These are phyloP conservation scores for Athalia circularis DNA, from an alignment of 2,888 invertebrate species.

Conservation along the genomic window DNA sequence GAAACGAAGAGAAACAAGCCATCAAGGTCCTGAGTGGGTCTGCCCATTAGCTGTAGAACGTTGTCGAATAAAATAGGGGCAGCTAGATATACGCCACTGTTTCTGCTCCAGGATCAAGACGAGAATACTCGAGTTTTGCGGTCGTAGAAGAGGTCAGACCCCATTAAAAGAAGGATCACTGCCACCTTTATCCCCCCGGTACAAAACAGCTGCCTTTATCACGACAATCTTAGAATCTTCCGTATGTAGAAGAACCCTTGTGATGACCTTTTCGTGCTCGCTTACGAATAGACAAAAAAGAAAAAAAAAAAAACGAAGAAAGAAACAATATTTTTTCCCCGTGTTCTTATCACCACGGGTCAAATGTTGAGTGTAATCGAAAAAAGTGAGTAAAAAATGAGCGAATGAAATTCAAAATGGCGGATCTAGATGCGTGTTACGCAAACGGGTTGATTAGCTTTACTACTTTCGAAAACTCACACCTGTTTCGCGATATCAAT, in stretches of 20 bases:
- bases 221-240: slow-evolving; percentile 25
- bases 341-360: neutral
- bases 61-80: slow-evolving; percentile 21
- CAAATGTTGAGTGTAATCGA: neutral
- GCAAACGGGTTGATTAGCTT: too few species aligned
- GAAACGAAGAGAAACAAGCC: slow-evolving; percentile 11
- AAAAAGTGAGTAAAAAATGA: too few species aligned
- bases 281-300: too few species aligned
- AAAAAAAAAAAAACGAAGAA: neutral
- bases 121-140: slow-evolving; percentile 19
- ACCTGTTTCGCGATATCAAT: too few species aligned
- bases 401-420: too few species aligned
- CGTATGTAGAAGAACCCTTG: neutral
- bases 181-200: neutral
- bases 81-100: neutral
- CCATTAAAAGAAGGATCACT: slow-evolving; percentile 13
- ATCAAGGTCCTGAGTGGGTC: slow-evolving; percentile 27
- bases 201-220: neutral
- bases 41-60: slow-evolving; percentile 3
- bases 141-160: neutral
- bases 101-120: neutral
- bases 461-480: too few species aligned
- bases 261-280: slow-evolving; percentile 1
- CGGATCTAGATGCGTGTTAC: too few species aligned
- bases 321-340: slow-evolving; percentile 2